Conservation (phyloP, 2,113 vertebrate species). For the Emydura subglobosa region DNA sequence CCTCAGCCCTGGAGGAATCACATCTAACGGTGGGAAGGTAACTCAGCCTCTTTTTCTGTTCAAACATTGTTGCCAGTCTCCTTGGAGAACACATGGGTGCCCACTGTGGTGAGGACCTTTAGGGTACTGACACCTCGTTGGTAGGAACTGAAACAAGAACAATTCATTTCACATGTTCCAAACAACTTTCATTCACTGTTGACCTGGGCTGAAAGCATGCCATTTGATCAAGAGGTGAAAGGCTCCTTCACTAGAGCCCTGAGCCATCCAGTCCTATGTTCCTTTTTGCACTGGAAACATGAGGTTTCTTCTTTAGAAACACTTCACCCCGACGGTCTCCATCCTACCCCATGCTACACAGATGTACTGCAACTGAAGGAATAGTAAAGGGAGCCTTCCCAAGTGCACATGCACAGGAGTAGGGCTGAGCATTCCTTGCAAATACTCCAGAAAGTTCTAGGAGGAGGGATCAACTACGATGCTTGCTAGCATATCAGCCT, state of each 20-base stretch:
- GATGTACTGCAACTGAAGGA: neutral
- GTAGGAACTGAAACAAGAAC: too few species aligned
- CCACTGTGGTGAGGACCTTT: too few species aligned
- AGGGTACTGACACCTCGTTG: too few species aligned
- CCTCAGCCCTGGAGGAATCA: too few species aligned
- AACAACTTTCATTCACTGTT: neutral
- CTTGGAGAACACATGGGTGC: too few species aligned
- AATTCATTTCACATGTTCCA: too few species aligned
- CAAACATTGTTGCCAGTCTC: too few species aligned
- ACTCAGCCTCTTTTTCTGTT: too few species aligned
- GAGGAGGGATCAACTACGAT: neutral
- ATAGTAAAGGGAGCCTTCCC: neutral
- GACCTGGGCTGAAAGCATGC: neutral
- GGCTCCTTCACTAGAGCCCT: neutral
- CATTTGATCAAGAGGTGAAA: neutral
- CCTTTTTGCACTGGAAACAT: neutral
- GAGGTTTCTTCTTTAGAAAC: neutral
- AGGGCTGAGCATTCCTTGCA: neutral
- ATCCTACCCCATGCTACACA: neutral
- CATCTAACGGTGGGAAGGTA: too few species aligned
- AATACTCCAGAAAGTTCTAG: neutral
- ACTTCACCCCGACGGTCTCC: neutral
- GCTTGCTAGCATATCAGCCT: neutral
- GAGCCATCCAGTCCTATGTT: neutral
- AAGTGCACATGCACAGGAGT: accelerated